Percentiles rank a stretch among this genome's conserved stretches.
These are phyloP conservation scores for Brachionus koreanus DNA, from an alignment of 1,140 invertebrate species.

Conservation along the genomic window DNA sequence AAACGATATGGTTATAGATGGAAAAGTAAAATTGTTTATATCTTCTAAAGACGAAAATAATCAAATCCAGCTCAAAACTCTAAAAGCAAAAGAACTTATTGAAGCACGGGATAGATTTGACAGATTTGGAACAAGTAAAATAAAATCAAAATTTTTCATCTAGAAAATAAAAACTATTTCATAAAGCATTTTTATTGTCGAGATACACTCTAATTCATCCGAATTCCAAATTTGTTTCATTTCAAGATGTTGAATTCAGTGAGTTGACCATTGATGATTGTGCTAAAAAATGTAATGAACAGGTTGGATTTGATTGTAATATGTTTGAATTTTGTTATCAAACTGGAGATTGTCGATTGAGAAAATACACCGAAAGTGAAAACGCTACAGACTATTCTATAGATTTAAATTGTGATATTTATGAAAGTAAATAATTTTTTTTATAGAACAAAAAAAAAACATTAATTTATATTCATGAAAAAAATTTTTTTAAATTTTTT, in stretches of 20 bases:
- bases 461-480: too few species aligned
- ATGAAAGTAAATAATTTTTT: not conserved
- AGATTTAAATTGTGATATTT: conserved; percentile 29
- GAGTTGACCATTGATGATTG: conserved; percentile 20
- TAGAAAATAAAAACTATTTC: not conserved
- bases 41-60: not conserved
- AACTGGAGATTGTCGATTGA: conserved; percentile 29
- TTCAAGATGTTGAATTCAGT: not conserved
- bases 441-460: not conserved
- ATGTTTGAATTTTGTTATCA: conserved; percentile 31
- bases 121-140: conserved; percentile 25
- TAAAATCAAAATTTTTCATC: not conserved
- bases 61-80: not conserved
- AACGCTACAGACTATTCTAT: not conserved
- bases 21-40: not conserved
- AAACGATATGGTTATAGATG: not conserved
- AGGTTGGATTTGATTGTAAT: conserved; percentile 33
- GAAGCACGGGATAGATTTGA: not conserved
- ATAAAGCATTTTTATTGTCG: not conserved
- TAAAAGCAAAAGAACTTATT: not conserved
- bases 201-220: not conserved
- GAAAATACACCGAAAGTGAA: not conserved
- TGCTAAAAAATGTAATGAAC: conserved; percentile 26
- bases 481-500: too few species aligned
- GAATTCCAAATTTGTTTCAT: not conserved